A percentile compares a stretch with the other conserved stretches of the same genome.
phyloP scores from a whole-genome alignment of 92 coral and sea anemone species.

The Zoanthus gigantus region DNA sequence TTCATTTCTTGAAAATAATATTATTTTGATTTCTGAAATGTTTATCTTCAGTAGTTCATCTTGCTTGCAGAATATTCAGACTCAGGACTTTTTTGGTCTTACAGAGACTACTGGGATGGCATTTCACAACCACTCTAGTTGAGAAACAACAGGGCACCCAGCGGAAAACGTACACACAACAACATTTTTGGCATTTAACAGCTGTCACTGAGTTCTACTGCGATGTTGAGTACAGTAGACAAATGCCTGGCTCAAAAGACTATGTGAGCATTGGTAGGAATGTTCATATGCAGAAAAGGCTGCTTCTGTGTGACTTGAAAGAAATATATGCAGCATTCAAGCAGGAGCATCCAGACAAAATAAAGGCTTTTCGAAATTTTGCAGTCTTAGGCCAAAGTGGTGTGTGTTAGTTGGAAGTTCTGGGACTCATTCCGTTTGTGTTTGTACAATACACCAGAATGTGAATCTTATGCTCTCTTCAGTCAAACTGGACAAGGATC shows the following conservation, averaged over 20 bases:
- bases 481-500: neutral
- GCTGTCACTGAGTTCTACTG: neutral
- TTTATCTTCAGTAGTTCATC: no score
- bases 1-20: no score
- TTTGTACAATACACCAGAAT: conserved; percentile 33
- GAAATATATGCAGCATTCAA: conserved; percentile 16
- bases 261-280: conserved; percentile 16
- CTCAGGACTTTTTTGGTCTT: no score
- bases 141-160: no score
- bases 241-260: neutral
- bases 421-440: conserved; percentile 25
- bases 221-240: neutral
- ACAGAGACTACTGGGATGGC: no score
- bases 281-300: conserved; percentile 10
- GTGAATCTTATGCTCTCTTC: conserved; percentile 6
- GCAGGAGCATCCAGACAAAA: conserved; percentile 3
- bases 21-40: no score
- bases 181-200: no score
- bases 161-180: no score
- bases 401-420: conserved; percentile 10
- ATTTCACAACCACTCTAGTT: no score
- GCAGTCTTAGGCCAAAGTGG: conserved; percentile 33
- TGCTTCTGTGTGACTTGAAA: conserved; percentile 18
- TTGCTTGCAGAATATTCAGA: no score
- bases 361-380: conserved; percentile 24